Percentiles rank a stretch among this genome's conserved stretches.
These are phyloP conservation scores for Lasius platythorax DNA, from an alignment of 2,888 invertebrate genomes.

Conservation along the genomic window DNA sequence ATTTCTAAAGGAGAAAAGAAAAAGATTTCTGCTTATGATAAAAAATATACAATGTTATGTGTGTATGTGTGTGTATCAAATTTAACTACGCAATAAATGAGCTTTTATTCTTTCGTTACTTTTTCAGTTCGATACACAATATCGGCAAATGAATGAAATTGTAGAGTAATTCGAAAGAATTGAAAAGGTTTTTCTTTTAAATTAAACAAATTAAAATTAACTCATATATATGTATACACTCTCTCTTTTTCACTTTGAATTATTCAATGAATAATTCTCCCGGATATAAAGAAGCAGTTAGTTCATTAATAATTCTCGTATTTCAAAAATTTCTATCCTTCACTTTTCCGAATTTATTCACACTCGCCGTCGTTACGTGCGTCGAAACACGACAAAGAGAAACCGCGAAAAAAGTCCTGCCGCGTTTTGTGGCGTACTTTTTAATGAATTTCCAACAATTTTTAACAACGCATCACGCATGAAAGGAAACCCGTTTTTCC, in stretches of 20 bases:
- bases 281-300: background rate
- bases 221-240: background rate
- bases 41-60: background rate
- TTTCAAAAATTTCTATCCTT: slow-evolving; percentile 13
- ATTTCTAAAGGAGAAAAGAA: background rate
- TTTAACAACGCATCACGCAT: slow-evolving; percentile 24
- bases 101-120: slow-evolving; percentile 13
- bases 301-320: slow-evolving; percentile 25
- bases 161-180: background rate
- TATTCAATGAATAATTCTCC: slow-evolving; percentile 4
- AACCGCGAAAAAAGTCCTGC: slow-evolving; percentile 9
- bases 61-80: background rate
- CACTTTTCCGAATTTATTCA: slow-evolving; percentile 2
- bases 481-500: slow-evolving; percentile 6
- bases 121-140: slow-evolving; percentile 14
- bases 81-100: background rate
- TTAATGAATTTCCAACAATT: slow-evolving; percentile 22
- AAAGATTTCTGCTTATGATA: background rate
- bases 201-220: background rate
- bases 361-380: slow-evolving; percentile 3
- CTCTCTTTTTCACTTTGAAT: background rate
- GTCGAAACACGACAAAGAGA: slow-evolving; percentile 9
- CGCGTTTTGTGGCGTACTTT: slow-evolving; percentile 7
- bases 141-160: slow-evolving; percentile 32
- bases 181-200: background rate